phyloP scores from a whole-genome alignment of 2,888 invertebrate genomes.

The Drepana falcataria region DNA sequence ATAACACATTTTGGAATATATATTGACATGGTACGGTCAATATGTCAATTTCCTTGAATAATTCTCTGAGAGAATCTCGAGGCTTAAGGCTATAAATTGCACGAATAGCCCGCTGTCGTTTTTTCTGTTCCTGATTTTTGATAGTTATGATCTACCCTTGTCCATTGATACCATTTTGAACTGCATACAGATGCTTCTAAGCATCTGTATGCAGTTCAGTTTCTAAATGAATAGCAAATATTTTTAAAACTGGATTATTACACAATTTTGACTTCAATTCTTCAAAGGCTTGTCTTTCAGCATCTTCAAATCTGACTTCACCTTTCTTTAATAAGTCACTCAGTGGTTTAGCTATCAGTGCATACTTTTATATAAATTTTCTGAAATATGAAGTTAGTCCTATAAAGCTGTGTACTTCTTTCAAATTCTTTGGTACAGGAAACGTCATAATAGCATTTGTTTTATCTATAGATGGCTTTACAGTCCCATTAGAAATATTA shows the following conservation, averaged over 20 bases:
- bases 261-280: conserved; percentile 11
- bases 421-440: conserved; percentile 13
- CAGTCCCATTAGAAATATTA: too few species aligned
- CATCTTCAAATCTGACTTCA: conserved; percentile 8
- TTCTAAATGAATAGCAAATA: conserved; percentile 9
- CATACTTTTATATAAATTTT: conserved; percentile 22
- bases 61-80: too few species aligned
- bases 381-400: conserved; percentile 22
- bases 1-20: too few species aligned
- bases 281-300: conserved; percentile 7
- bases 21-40: too few species aligned
- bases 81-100: too few species aligned
- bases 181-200: conserved; percentile 5
- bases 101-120: too few species aligned
- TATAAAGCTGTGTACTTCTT: conserved; percentile 19
- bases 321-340: conserved; percentile 14
- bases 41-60: too few species aligned
- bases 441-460: conserved; percentile 14
- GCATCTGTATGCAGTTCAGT: conserved; percentile 24
- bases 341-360: conserved; percentile 20
- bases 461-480: conserved; percentile 13
- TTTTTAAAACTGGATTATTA: conserved; percentile 15
- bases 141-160: too few species aligned
- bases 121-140: too few species aligned
- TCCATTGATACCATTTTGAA: too few species aligned